Base-by-base conservation (phyloP, 1,140 invertebrate genomes). In the Musca vetustissima region DNA sequence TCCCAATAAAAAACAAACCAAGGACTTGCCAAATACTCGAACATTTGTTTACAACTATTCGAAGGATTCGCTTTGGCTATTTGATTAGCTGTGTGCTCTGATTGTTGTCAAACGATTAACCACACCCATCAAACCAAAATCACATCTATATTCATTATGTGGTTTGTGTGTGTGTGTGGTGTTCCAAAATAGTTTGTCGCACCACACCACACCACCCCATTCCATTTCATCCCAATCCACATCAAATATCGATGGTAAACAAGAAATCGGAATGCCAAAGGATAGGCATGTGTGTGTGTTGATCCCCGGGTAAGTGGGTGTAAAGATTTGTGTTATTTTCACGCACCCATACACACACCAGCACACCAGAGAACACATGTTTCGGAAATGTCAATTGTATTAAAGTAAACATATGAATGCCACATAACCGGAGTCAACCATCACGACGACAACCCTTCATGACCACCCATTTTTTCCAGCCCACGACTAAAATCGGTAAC, bases 61-160 rank as follows among this genome's bases (percentile, higher is more conserved):
- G 1, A 43, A 52, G 32, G 28, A 66, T 53, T 68, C 19, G 55
- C 22, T 68, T 61, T 68, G 36, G 36, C 36, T 61, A 68, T 79
- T 79, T 79, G 77, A 79, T 79, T 77, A 79, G 77, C 76, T 74
- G 68, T 70, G 70, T 69, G n/a, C n/a, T n/a, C n/a, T n/a, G n/a
- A n/a, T 74, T 74, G 78, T 78, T 72, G 75, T 73, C 76, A 71
- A 70, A 73, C 76, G 78, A 79, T 79, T 79, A 79, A 73, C 77
- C 78, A 79, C 78, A 71, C 78, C 77, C 77, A 70, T 69, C n/a
- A 68, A 66, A 72, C 73, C 68, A 67, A 75, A 74, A 68, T 74
- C 73, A 76, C 75, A 79, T 79, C 76, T 79, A 79, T 79, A 79
- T 79, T 79, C 78, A 79, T 79, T 79, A 79, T 77, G 49, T 22